Evolutionary conservation across 2,888 invertebrate genomes (phyloP), one percentile per base, ranked within the genome.

Genomic region (Drosophila subquinaria): DNA sequence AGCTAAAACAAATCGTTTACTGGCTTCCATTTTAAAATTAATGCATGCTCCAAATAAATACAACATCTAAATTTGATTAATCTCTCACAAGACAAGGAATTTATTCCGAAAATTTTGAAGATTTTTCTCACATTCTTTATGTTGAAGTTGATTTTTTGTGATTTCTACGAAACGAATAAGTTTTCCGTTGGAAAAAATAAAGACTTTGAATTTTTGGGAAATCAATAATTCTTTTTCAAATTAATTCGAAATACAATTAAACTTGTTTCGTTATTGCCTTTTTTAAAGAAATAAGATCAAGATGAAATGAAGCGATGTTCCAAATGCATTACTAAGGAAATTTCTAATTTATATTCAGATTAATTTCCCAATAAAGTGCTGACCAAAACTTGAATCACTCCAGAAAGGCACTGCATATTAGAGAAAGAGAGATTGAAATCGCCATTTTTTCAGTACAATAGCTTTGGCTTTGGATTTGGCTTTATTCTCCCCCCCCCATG

Each of bases 1-100:
- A 42, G 20, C 42, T 55, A 10, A n/a, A 45, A 55, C 53, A 55
- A 55, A 55, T 42, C 53, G 42, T 56, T 43, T 13, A n/a, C 11
- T 33, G 43, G 17, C 33, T 33, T 42, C 20, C 11, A 33, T 38
- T 52, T 38, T 23, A 42, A 45, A 56, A 43, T 45, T 45, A 15
- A 45, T 56, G 36, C 45, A 56, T 57, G 56, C 45, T 57, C 45
- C 13, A 45, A 38, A 38, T 38, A 45, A 47, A 57, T 36, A 11
- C 27, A 45, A 30, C 57, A 47, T 13, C 47, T 38, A 59, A 48
- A 38, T 48, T 59, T 59, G 47, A 59, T 59, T 59, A 59, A 59
- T 47, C 30, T 48, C 15, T 36, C 36, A 57, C 40, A 36, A 36
- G 45, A 35, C 23, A 56, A 55, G 20, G 42, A 33, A 35, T 45